phyloP scores from a whole-genome alignment of 2,797 vertebrate species.

The Varecia variegata region DNA sequence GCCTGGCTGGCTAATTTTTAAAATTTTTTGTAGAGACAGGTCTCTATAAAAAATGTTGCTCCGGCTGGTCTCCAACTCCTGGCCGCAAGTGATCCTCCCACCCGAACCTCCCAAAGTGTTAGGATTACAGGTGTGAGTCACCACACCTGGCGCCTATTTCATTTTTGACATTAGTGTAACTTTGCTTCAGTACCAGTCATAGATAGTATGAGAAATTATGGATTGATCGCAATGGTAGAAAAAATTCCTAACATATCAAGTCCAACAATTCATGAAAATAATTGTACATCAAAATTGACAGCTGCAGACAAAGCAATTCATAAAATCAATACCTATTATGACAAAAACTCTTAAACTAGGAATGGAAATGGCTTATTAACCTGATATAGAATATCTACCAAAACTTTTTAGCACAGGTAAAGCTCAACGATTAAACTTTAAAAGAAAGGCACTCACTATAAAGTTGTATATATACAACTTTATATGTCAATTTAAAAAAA shows the following conservation, averaged over 20 bases:
- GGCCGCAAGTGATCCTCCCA: too few species aligned
- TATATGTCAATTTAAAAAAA: not conserved
- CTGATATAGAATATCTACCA: not conserved
- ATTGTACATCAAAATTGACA: not conserved
- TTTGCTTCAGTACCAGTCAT: not conserved
- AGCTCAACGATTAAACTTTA: not conserved
- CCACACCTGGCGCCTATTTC: not conserved
- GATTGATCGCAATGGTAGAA: not conserved
- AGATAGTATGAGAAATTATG: not conserved
- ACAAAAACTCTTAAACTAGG: not conserved
- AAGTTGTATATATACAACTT: not conserved
- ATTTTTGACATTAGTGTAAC: not conserved
- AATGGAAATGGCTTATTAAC: not conserved
- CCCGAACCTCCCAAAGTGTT: too few species aligned
- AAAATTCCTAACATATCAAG: not conserved
- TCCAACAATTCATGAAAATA: not conserved
- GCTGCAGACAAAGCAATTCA: not conserved
- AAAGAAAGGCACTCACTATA: not conserved
- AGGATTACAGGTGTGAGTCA: too few species aligned
- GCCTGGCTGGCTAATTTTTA: too few species aligned
- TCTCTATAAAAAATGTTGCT: too few species aligned
- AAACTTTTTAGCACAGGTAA: not conserved
- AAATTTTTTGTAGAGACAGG: too few species aligned
- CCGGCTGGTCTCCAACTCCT: too few species aligned
- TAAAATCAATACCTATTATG: not conserved